Evolutionary conservation across 2,888 invertebrate species (phyloP).

Genomic region (Drosophila atroscutellata): DNA sequence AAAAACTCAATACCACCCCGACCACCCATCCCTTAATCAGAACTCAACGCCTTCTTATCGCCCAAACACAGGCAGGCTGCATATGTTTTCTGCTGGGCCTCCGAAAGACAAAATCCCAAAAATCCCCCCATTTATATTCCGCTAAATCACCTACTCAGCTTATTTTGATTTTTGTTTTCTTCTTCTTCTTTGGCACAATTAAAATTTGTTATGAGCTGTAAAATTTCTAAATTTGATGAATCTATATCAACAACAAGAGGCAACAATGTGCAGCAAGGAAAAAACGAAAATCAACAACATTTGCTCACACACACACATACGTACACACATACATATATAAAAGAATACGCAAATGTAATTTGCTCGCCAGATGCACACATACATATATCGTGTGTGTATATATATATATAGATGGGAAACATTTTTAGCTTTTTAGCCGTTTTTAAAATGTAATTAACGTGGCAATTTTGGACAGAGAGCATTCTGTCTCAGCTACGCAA

Average conservation of each 20-base stretch:
- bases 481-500: constrained; percentile 14
- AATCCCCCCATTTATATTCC: not conserved
- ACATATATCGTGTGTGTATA: constrained; percentile 4
- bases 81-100: constrained; percentile 29
- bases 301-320: too few species aligned
- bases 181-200: constrained; percentile 66
- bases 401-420: not conserved
- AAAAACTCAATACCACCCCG: not conserved
- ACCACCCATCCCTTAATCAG: constrained; percentile 47
- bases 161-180: not conserved
- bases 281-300: constrained; percentile 14
- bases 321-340: not conserved
- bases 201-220: constrained; percentile 77
- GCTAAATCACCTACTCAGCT: constrained; percentile 2
- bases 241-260: constrained; percentile 55
- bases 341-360: constrained; percentile 41
- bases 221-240: constrained; percentile 76
- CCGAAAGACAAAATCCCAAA: constrained; percentile 1
- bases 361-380: not conserved
- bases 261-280: constrained; percentile 46
- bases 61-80: constrained; percentile 23
- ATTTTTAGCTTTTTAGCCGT: constrained; percentile 30
- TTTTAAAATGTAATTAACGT: constrained; percentile 53
- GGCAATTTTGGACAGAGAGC: constrained; percentile 19
- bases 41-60: constrained; percentile 50